Evolutionary conservation across 2,888 invertebrate species (phyloP).

Genomic region (Dynastes maya): DNA sequence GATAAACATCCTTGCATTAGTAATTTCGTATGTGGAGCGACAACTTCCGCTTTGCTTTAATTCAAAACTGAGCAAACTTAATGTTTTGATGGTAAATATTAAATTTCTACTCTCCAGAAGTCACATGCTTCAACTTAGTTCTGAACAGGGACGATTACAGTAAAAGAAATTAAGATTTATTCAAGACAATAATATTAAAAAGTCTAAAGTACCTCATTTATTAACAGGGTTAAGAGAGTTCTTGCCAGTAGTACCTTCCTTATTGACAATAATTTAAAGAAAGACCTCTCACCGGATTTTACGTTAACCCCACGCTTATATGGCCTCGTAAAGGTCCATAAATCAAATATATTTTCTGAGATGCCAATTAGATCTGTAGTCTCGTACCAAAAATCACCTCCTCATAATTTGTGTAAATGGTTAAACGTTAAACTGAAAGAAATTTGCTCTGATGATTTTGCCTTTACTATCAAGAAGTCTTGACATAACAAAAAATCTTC

Average conservation of each 20-base stretch:
- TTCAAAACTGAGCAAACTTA: too few relatives aligned
- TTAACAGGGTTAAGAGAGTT: background rate
- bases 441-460: too few relatives aligned
- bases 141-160: too few relatives aligned
- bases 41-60: background rate
- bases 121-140: too few relatives aligned
- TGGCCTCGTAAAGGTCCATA: background rate
- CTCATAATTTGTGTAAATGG: background rate
- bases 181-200: too few relatives aligned
- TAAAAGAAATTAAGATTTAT: too few relatives aligned
- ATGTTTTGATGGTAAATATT: too few relatives aligned
- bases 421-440: background rate
- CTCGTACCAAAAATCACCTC: background rate
- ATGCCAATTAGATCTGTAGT: background rate
- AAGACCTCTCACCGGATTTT: background rate
- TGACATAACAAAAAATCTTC: too few relatives aligned
- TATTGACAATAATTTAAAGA: background rate
- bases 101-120: too few relatives aligned
- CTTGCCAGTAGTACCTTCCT: background rate
- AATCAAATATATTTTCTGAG: background rate
- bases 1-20: background rate
- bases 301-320: background rate
- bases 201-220: background rate
- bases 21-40: background rate
- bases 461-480: too few relatives aligned